Evolutionary conservation across 2,113 vertebrate species (phyloP), one percentile per base, ranked within the genome.

Genomic region (Acrocephalus kingi): DNA sequence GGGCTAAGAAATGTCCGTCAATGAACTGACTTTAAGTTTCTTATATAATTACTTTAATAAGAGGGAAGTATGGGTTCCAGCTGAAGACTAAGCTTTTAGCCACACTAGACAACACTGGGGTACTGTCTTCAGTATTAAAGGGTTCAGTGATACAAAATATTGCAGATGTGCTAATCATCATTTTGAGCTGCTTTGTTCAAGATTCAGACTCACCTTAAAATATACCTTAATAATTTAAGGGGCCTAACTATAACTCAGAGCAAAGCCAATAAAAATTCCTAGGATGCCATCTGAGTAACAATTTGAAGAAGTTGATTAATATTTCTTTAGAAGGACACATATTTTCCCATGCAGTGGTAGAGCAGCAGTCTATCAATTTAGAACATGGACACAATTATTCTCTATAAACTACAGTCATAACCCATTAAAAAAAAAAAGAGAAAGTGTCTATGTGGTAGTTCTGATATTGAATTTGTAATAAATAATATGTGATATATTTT

Each of bases 41-140:
- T 93, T 66, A 59, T 15, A n/a, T 89, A 93, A 96, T 95, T 96
- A 72, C 48, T 95, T 89, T 87, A 96, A 87, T 91, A 81, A 92
- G 51, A 79, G 45, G 67, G 83, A 91, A 76, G 68, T 55, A 39
- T 49, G 33, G 63, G 52, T 85, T 95, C 17, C 56, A 80, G 61
- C 30, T 83, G 82, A 74, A 64, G 75, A 39, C 30, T 55, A 83
- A 82, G 33, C 52, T 86, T 87, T 91, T 75, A 96, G 68, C 75
- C 46, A 41, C n/a, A 31, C 27, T 48, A 82, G 55, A 78, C 48
- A 88, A 96, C 87, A 96, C 56, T 79, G 62, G 35, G 52, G 23
- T 77, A 63, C 94, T 96, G 92, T 96, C 82, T 77, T 86, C 76
- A 46, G n/a, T 74, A 91, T 79, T 89, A 86, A 96, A 96, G 63